Evolutionary conservation across 1,140 invertebrate species (phyloP).

Genomic region (Nautilus pompilius): DNA sequence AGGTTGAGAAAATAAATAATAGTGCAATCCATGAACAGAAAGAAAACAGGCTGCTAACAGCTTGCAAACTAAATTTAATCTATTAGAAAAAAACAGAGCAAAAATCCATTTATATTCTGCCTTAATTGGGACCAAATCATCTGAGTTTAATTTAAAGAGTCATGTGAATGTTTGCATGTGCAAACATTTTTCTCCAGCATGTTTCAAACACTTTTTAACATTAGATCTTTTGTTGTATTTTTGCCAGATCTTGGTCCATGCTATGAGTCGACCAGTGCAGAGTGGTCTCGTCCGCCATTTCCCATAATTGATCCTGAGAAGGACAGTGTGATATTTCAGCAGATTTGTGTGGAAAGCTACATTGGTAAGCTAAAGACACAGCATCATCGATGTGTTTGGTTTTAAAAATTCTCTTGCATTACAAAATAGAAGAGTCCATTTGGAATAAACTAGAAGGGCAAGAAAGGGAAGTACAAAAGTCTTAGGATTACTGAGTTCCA

Average conservation of each 20-base stretch:
- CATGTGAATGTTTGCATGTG: neutral
- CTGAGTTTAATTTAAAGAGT: neutral
- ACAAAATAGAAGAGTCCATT: neutral
- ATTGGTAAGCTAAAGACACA: slow-evolving; percentile 60
- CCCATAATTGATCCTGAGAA: slow-evolving; percentile 65
- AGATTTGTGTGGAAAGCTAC: slow-evolving; percentile 84
- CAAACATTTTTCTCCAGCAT: neutral
- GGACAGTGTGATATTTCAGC: slow-evolving; percentile 64
- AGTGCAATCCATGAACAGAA: too few relatives aligned
- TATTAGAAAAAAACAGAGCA: neutral
- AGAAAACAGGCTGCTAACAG: too few relatives aligned
- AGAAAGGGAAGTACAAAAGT: neutral
- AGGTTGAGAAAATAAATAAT: too few relatives aligned
- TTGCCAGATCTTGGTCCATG: slow-evolving; percentile 3
- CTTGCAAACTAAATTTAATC: too few relatives aligned
- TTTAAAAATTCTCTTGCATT: neutral
- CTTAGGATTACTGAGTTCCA: neutral
- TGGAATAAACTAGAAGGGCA: neutral
- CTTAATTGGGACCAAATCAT: too few relatives aligned
- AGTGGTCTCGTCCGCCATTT: slow-evolving; percentile 67
- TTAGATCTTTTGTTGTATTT: neutral
- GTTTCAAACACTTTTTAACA: neutral
- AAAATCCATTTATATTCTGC: neutral
- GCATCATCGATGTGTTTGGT: neutral
- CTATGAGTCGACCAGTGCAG: slow-evolving; percentile 23